Conservation (phyloP, 2,797 vertebrate species). For the Alcedo quadribrachys region DNA sequence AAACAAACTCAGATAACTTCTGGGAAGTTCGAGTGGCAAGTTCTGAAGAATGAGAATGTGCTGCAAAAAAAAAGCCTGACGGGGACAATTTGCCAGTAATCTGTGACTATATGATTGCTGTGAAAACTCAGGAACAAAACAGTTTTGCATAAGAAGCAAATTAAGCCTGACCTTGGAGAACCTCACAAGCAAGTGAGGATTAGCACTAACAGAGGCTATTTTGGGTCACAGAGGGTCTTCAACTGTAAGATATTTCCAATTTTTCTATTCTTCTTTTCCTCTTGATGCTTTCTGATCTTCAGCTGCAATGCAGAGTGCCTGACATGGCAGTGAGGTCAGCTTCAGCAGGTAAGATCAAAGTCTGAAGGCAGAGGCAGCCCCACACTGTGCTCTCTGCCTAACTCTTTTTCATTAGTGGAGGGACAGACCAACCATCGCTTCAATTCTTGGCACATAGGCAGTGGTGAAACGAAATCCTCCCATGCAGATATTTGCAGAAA, state of each 20-base stretch:
- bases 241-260: background rate
- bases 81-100: background rate
- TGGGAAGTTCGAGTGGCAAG: background rate
- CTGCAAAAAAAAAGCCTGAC: background rate
- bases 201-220: conserved; percentile 11
- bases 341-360: conserved; percentile 62
- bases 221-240: conserved; percentile 18
- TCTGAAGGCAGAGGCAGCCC: background rate
- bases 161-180: conserved; percentile 4
- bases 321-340: background rate
- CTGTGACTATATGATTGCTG: background rate
- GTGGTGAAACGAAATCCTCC: background rate
- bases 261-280: conserved; percentile 38
- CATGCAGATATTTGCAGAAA: background rate
- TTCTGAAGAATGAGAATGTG: background rate
- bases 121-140: background rate
- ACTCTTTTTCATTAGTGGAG: conserved; percentile 22
- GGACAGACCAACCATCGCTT: background rate
- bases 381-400: conserved; percentile 16
- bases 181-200: background rate
- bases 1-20: background rate
- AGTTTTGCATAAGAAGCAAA: background rate
- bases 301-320: background rate
- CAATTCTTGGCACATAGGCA: background rate
- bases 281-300: conserved; percentile 22